Base-by-base conservation (phyloP, 2,797 vertebrate species). In the Platyrinchus mystaceus region DNA sequence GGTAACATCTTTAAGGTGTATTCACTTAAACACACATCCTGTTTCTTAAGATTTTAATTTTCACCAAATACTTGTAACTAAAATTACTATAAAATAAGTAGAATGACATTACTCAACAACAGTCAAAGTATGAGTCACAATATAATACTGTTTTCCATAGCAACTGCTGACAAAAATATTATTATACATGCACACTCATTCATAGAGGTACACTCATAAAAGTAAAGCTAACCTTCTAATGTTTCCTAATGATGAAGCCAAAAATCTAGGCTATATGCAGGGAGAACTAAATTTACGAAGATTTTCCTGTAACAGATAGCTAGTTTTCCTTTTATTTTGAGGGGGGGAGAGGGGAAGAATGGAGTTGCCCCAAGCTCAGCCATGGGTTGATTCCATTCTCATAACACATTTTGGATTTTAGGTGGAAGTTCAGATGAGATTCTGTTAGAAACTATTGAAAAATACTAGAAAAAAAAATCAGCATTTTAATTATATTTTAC, bases 71-170 rank as follows among this genome's bases (percentile, higher is more conserved):
- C n/a, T 86, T 73, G 20, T 73, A 84, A 87, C 81, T 93, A 82
- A 91, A 85, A 80, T 81, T 75, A 71, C 32, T 91, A 46, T 58
- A 71, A 90, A 91, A 78, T 67, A 86, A 68, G 59, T 32, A 79
- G 58, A 84, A 75, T 75, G 28, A 58, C 49, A 78, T 90, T 73
- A 90, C 50, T 95, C 52, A 93, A 88, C 46, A 60, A 58, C 93
- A 94, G 69, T 55, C 53, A 52, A 88, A 84, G 43, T 37, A 56
- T 88, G 92, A 96, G 41, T 96, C 90, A 94, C 11, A 44, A 63
- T 66, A 71, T 7, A 74, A 59, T 47, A 64, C 23, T 55, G 30
- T 74, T 93, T 90, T 71, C 73, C 80, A 84, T 88, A 88, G 87
- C 87, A 96, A 91, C 88, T 55, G 27, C n/a, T 73, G 52, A 87